A percentile compares a stretch with the other conserved stretches of the same genome.
Conservation (phyloP, 2,113 vertebrate species). For the Antennarius striatus region DNA sequence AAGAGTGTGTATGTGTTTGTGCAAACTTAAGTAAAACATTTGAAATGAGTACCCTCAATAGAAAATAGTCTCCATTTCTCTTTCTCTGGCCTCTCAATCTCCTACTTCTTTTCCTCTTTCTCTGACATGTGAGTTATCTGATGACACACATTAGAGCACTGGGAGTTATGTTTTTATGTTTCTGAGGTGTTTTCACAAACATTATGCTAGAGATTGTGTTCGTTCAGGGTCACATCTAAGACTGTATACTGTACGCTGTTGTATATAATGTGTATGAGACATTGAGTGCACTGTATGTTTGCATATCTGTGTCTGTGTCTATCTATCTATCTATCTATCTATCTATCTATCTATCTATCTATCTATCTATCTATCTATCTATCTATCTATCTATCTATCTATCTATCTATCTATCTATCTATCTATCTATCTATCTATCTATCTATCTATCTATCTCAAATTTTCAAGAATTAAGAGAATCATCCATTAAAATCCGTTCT, state of each 20-base stretch:
- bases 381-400: too few relatives aligned
- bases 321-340: too few relatives aligned
- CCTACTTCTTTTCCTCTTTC: slow-evolving; percentile 1
- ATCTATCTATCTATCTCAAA: too few relatives aligned
- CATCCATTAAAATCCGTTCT: too few relatives aligned
- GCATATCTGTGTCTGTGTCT: slow-evolving; percentile 14
- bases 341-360: too few relatives aligned
- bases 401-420: too few relatives aligned
- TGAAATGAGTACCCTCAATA: slow-evolving; percentile 34
- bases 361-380: too few relatives aligned
- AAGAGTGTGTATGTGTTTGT: slow-evolving; percentile 8
- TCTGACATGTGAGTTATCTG: slow-evolving; percentile 34
- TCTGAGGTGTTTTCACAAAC: slow-evolving; percentile 16
- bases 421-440: too few relatives aligned
- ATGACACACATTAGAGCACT: slow-evolving; percentile 16
- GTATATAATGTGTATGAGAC: slow-evolving; percentile 11
- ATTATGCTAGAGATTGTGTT: slow-evolving; percentile 33
- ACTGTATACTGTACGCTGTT: slow-evolving; percentile 8
- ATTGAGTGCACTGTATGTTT: background rate
- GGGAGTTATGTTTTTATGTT: slow-evolving; percentile 13
- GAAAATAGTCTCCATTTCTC: slow-evolving; percentile 1
- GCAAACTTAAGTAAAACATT: slow-evolving; percentile 16
- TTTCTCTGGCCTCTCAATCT: slow-evolving; percentile 2
- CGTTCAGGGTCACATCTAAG: slow-evolving; percentile 33
- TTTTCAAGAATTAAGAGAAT: background rate